phyloP scores from a whole-genome alignment of 2,888 invertebrate species.

The Agrotis exclamationis region DNA sequence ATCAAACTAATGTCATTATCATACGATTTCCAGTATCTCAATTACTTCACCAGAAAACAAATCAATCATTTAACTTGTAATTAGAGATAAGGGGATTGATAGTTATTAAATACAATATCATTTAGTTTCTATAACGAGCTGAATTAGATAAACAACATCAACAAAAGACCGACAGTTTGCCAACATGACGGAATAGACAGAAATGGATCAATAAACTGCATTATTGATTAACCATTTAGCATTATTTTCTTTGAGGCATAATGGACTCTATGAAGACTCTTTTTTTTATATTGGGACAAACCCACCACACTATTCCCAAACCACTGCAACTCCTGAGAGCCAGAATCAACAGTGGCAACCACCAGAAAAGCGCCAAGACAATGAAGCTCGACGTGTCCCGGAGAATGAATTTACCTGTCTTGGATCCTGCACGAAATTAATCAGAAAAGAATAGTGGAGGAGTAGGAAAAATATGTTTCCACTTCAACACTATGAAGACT shows the following conservation, averaged over 20 bases:
- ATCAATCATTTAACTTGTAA: conserved; percentile 6
- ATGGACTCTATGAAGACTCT: background rate
- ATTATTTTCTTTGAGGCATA: background rate
- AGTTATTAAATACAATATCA: conserved; percentile 9
- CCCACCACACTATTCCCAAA: too few relatives aligned
- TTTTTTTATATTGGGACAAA: too few relatives aligned
- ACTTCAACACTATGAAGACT: too few relatives aligned
- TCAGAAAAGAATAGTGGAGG: too few relatives aligned
- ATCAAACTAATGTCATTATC: background rate
- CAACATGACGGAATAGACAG: background rate
- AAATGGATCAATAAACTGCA: conserved; percentile 11
- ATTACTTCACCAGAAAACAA: background rate
- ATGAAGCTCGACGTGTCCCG: too few relatives aligned
- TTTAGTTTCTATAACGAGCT: conserved; percentile 9
- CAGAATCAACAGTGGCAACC: too few relatives aligned
- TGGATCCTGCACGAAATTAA: too few relatives aligned
- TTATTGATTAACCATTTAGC: conserved; percentile 14
- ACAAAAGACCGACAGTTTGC: background rate
- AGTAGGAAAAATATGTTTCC: too few relatives aligned
- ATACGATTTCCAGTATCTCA: background rate
- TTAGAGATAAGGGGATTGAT: conserved; percentile 9
- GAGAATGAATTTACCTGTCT: too few relatives aligned
- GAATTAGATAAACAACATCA: conserved; percentile 19
- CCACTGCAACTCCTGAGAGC: too few relatives aligned
- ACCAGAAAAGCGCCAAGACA: too few relatives aligned